A percentile compares a stretch with the other conserved stretches of the same genome.
phyloP scores from a whole-genome alignment of 1,140 invertebrate species.

The Sitophilus oryzae region DNA sequence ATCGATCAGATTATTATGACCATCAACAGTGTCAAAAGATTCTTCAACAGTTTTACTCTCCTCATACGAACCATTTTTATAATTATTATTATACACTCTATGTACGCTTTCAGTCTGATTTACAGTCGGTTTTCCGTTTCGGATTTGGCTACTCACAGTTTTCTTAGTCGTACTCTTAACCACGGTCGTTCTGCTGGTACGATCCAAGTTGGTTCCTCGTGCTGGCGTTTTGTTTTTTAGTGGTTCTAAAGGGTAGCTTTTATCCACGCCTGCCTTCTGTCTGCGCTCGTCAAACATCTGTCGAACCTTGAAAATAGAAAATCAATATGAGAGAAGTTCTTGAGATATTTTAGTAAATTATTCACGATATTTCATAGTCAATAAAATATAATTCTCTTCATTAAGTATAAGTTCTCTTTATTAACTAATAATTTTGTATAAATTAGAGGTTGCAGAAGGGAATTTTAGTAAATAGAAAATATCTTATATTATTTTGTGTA shows the following conservation, averaged over 20 bases:
- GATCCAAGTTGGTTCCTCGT: constrained; percentile 14
- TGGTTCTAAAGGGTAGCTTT: constrained; percentile 73
- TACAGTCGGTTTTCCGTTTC: constrained; percentile 33
- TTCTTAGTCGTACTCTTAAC: constrained; percentile 31
- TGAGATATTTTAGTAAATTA: no score
- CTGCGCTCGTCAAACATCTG: constrained; percentile 76
- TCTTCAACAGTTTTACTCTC: constrained; percentile 28
- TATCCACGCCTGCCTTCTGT: constrained; percentile 65
- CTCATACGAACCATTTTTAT: constrained; percentile 32
- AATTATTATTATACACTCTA: constrained; percentile 33
- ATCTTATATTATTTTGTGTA: no score
- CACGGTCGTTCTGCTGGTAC: constrained; percentile 21
- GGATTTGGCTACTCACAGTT: constrained; percentile 25
- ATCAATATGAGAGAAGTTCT: not conserved
- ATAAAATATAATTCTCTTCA: no score
- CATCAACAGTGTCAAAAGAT: constrained; percentile 16
- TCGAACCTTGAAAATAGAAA: constrained; percentile 45
- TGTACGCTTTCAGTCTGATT: constrained; percentile 30
- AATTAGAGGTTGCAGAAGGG: no score
- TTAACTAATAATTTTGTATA: no score
- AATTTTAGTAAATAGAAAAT: no score
- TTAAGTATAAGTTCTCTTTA: no score
- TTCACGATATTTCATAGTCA: no score
- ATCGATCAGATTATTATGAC: constrained; percentile 31
- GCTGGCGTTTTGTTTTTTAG: constrained; percentile 46